A percentile compares a stretch with the other conserved stretches of the same genome.
phyloP scores from a whole-genome alignment of 2,113 vertebrate genomes.

The Pimephales promelas region DNA sequence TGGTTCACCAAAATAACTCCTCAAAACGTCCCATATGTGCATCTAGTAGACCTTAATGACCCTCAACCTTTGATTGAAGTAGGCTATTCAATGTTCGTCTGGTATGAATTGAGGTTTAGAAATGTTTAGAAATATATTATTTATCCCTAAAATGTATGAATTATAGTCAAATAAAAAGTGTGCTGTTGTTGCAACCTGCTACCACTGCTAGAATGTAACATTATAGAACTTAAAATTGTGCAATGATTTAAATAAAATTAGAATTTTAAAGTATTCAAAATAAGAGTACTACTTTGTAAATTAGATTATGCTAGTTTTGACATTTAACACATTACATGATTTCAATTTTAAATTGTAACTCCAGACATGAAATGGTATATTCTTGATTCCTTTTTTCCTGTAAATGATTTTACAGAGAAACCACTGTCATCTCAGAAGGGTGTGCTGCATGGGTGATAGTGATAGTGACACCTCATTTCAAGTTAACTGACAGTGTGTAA shows the following conservation, averaged over 20 bases:
- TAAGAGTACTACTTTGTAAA: neutral
- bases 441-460: neutral
- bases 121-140: neutral
- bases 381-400: neutral
- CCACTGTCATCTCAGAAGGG: neutral
- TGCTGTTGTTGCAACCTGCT: neutral
- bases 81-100: neutral
- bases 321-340: neutral
- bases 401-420: neutral
- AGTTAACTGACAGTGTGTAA: neutral
- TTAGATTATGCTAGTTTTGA: neutral
- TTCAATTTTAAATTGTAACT: neutral
- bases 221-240: neutral
- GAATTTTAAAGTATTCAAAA: too few relatives aligned
- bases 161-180: neutral
- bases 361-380: too few relatives aligned
- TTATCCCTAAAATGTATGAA: neutral
- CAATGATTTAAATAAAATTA: neutral
- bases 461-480: neutral
- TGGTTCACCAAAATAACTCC: neutral
- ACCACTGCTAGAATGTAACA: neutral
- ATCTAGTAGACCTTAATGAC: neutral
- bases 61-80: neutral
- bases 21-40: neutral
- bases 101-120: neutral